Evolutionary conservation across 2,888 invertebrate species (phyloP).

Genomic region (Vanessa cardui): DNA sequence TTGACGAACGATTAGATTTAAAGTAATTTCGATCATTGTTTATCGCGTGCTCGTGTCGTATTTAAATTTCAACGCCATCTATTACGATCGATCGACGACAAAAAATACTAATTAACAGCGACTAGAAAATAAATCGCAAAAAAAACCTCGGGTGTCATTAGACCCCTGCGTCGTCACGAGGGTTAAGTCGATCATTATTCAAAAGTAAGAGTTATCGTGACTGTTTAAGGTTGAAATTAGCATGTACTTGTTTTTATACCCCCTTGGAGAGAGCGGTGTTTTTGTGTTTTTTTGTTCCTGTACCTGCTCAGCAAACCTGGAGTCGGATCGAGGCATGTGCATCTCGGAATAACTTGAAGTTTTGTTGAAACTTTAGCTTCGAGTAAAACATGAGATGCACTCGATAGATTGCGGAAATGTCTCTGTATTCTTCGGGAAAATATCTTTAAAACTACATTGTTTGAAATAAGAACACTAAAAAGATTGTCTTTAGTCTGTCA

Average conservation of each 20-base stretch:
- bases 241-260: constrained; percentile 42
- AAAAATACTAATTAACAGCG: constrained; percentile 66
- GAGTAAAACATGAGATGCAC: constrained; percentile 32
- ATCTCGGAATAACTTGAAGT: constrained; percentile 22
- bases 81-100: constrained; percentile 47
- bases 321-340: constrained; percentile 40
- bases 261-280: constrained; percentile 52
- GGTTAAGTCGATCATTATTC: constrained; percentile 21
- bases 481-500: neutral
- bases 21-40: constrained; percentile 30
- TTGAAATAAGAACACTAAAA: constrained; percentile 19
- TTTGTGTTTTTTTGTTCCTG: constrained; percentile 57
- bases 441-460: constrained; percentile 16
- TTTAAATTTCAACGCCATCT: constrained; percentile 24
- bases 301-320: constrained; percentile 62
- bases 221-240: constrained; percentile 42
- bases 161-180: constrained; percentile 62
- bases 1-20: constrained; percentile 14
- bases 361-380: constrained; percentile 34
- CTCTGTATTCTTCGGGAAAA: constrained; percentile 26
- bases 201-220: constrained; percentile 29
- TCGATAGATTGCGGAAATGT: constrained; percentile 35
- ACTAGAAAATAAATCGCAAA: constrained; percentile 58
- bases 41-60: constrained; percentile 34
- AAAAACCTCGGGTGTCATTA: constrained; percentile 68